Base-by-base conservation (phyloP, 2,113 vertebrate genomes). In the Erythrocercus mccallii region DNA sequence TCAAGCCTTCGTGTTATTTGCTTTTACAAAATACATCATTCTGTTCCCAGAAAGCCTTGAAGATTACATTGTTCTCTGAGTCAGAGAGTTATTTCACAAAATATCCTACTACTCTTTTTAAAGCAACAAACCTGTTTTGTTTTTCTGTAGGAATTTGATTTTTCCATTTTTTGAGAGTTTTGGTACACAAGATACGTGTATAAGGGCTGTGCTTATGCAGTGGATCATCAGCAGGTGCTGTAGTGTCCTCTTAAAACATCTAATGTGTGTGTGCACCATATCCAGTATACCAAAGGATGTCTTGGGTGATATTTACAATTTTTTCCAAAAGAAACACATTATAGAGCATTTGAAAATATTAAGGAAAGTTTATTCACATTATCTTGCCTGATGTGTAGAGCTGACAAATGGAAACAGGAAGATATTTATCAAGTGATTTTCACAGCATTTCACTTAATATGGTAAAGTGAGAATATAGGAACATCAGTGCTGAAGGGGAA, bases 21-120 rank as follows among this genome's bases (percentile, higher is more conserved):
- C 94, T 86, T 95, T 95, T 74, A 83, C 88, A 81, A 86, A 92
- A 80, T 92, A 58, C 33, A 81, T 88, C 53, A 33, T 84, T 93
- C 70, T 58, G 62, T 64, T 95, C 94, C 85, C 84, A 91, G 80
- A 94, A 90, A 81, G 48, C 56, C 92, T 83, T 66, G 60, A 89
- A 86, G 81, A 79, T 74, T 77, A 33, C 91, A 82, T 87, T 95
- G 85, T 81, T 93, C 21, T 54, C 33, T 35, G 48, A 93, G 35
- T 8, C 47, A 40, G 24, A 66, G 50, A 74, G n/a, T 70, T 91
- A 79, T 28, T 94, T 94, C 35, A 54, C 42, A 38, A 69, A 84
- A 86, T 77, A 84, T 8, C 35, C 66, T 80, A 25, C 53, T 56
- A 9, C 40, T 87, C 57, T 45, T 81, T 91, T 88, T 71, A 87